phyloP scores from a whole-genome alignment of 2,888 invertebrate species.

The Cynaeus angustus region DNA sequence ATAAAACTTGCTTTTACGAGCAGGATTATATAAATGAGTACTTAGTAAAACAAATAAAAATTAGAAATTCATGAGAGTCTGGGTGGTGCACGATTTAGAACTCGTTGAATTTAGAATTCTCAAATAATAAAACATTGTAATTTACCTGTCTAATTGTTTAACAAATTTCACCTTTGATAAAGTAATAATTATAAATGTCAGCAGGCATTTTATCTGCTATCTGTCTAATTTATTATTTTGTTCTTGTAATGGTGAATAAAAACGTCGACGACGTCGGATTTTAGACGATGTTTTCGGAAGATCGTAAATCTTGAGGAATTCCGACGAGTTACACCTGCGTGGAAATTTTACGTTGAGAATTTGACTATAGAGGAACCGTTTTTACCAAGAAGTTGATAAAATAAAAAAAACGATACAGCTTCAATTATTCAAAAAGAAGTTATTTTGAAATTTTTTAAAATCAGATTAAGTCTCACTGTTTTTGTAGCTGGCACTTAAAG shows the following conservation, averaged over 20 bases:
- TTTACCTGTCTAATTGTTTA: constrained; percentile 31
- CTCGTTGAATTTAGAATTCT: neutral
- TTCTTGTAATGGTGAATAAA: constrained; percentile 27
- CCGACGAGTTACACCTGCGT: constrained; percentile 9
- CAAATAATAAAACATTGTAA: no score
- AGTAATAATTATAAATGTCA: constrained; percentile 33
- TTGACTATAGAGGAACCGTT: neutral
- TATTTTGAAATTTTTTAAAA: no score
- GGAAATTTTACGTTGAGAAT: constrained; percentile 12
- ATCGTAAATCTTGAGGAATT: constrained; percentile 32
- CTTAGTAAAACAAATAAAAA: constrained; percentile 21
- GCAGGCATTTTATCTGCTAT: constrained; percentile 15
- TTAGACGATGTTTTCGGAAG: constrained; percentile 11
- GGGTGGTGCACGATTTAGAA: constrained; percentile 1
- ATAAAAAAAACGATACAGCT: no score
- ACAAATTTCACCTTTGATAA: constrained; percentile 31
- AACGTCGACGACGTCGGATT: constrained; percentile 16
- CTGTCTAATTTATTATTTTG: constrained; percentile 25
- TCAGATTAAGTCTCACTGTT: no score
- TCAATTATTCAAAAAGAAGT: no score
- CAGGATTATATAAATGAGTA: constrained; percentile 7
- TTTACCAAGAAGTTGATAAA: no score
- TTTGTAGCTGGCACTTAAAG: no score
- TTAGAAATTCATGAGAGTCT: constrained; percentile 20
- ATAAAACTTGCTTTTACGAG: constrained; percentile 20